Base-by-base conservation (phyloP, 2,113 vertebrate genomes). In the Apodemus sylvaticus region DNA sequence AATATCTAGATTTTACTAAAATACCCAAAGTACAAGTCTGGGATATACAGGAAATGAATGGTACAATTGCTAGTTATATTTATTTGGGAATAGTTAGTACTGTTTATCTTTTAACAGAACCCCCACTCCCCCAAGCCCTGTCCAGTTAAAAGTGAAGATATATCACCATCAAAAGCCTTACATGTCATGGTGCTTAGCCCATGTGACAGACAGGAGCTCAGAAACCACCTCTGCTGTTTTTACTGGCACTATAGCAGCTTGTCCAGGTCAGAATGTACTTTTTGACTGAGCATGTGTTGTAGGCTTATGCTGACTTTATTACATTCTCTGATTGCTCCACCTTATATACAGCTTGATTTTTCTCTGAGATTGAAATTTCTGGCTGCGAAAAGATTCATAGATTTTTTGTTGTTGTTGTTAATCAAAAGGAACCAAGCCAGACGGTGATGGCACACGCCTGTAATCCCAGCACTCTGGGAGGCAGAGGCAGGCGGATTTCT, bases 281-380 rank as follows among this genome's bases (percentile, higher is more conserved):
- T 77, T 62, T 81, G 31, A 62, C 62, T 83, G 73, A 96, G 81
- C 22, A 10, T 86, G 93, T 73, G 29, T 83, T 95, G 83, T 42
- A 42, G 71, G 45, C 34, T 51, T 14, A 2, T 76, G 55, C 60
- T 93, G 31, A 16, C 51, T 77, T 55, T 73, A 55, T 93, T 64
- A 76, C 68, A n/a, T 86, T 90, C 22, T 17, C 70, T 92, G 4
- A 19, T 76, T 86, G 34, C 58, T 86, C 79, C 85, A 89, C n/a
- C 45, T n/a, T 78, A 2, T 39, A 77, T 3, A 26, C 64, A 93
- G 64, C 20, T 6, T 68, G 66, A 71, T 22, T 62, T 83, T 82
- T 76, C 74, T 86, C n/a, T 83, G 1, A 64, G 34, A 8, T 73
- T 8, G 88, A 22, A 31, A 76, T 79, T 93, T 53, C 24, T 45